These are phyloP conservation scores for Clarias batrachus DNA, from an alignment of 2,113 vertebrate genomes.

Conservation along the genomic window DNA sequence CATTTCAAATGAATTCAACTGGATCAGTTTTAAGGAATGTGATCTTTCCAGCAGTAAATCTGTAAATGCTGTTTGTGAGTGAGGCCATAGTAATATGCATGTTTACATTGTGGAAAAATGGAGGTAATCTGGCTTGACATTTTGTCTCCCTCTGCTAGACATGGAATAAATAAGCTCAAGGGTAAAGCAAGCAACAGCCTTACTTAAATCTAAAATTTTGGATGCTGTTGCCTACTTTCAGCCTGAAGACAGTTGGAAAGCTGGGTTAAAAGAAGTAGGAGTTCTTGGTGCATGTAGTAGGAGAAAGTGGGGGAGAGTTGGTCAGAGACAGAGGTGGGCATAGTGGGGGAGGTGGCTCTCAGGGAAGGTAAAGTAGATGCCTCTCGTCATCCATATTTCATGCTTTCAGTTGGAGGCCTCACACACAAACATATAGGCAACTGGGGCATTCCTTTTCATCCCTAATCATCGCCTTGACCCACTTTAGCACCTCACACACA, in stretches of 20 bases:
- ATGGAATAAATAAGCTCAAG: constrained; percentile 54
- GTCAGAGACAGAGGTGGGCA: constrained; percentile 29
- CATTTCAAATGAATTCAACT: neutral
- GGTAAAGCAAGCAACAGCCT: constrained; percentile 59
- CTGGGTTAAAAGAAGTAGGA: constrained; percentile 40
- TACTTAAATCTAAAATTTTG: constrained; percentile 61
- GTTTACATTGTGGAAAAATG: neutral
- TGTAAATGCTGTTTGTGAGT: too few species aligned
- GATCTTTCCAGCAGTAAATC: too few species aligned
- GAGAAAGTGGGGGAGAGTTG: constrained; percentile 29
- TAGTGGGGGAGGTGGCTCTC: constrained; percentile 50
- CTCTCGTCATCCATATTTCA: constrained; percentile 79
- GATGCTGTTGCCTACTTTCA: constrained; percentile 52
- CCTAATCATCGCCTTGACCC: constrained; percentile 64
- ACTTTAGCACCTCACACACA: constrained; percentile 39
- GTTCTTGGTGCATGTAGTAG: constrained; percentile 45
- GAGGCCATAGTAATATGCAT: neutral
- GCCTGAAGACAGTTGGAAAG: constrained; percentile 2
- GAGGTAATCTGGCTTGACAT: neutral
- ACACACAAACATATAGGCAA: constrained; percentile 59
- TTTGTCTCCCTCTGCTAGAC: constrained; percentile 62
- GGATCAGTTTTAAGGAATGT: too few species aligned
- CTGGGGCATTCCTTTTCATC: constrained; percentile 72
- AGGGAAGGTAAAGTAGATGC: constrained; percentile 68
- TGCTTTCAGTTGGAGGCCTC: constrained; percentile 64